Evolutionary conservation across 2,888 invertebrate genomes (phyloP).

Genomic region (Strigamia maritima): DNA sequence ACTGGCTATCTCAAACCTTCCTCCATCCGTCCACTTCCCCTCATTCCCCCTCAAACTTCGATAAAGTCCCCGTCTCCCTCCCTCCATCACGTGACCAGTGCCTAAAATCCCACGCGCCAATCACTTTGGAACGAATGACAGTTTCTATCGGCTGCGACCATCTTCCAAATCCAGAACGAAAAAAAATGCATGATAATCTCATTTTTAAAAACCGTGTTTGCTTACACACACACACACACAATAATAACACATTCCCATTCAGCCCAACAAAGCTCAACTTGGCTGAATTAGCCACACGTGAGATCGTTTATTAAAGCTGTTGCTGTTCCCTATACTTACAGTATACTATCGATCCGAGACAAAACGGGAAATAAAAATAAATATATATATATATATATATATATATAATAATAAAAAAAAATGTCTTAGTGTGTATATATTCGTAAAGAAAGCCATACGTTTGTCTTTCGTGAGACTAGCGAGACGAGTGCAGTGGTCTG

Average conservation of each 20-base stretch:
- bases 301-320: conserved; percentile 26
- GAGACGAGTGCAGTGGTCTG: conserved; percentile 31
- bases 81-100: conserved; percentile 1
- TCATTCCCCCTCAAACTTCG: not conserved
- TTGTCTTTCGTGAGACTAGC: not conserved
- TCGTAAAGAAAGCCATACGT: conserved; percentile 16
- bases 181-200: not conserved
- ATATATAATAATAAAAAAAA: not conserved
- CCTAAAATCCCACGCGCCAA: conserved; percentile 29
- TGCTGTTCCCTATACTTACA: not conserved
- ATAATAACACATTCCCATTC: conserved; percentile 1
- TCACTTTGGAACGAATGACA: conserved; percentile 11
- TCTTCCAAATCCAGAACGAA: not conserved
- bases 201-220: not conserved
- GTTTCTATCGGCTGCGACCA: conserved; percentile 15
- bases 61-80: not conserved
- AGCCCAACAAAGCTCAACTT: not conserved
- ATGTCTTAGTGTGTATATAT: conserved; percentile 10
- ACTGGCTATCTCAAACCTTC: conserved; percentile 9
- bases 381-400: not conserved
- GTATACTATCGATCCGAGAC: not conserved
- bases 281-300: conserved; percentile 22
- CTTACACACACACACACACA: not conserved
- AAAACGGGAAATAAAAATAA: not conserved
- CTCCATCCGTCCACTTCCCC: not conserved